Evolutionary conservation across 2,888 invertebrate species (phyloP).

Genomic region (Resseliella maxima): DNA sequence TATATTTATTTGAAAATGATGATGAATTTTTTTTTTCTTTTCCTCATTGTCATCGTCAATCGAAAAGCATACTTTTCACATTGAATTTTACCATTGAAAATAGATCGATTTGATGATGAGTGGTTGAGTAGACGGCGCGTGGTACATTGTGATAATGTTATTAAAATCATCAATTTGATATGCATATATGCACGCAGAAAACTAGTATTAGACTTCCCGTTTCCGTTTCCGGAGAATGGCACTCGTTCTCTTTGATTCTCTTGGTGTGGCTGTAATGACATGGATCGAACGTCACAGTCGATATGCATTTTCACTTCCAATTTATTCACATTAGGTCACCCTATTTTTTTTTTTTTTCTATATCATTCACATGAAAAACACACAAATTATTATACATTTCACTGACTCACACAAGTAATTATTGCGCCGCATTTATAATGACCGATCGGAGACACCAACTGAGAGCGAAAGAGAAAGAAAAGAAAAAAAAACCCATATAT

Average conservation of each 20-base stretch:
- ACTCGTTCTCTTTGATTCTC: background rate
- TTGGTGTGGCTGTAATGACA: background rate
- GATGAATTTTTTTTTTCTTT: background rate
- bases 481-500: background rate
- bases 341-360: background rate
- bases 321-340: conserved; percentile 40
- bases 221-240: conserved; percentile 38
- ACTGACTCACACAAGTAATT: conserved; percentile 7
- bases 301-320: conserved; percentile 34
- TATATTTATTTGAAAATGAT: background rate
- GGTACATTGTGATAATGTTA: conserved; percentile 48
- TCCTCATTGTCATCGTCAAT: background rate
- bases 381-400: background rate
- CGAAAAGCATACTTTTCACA: background rate
- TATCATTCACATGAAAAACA: background rate
- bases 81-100: background rate
- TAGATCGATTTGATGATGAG: background rate
- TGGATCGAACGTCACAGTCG: background rate
- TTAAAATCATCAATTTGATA: conserved; percentile 53
- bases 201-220: conserved; percentile 53
- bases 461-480: background rate
- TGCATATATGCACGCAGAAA: conserved; percentile 46
- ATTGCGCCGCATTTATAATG: background rate
- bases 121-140: conserved; percentile 29
- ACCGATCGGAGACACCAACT: background rate